Base-by-base conservation (phyloP, 2,797 vertebrate genomes). In the Halcyon chelicuti region DNA sequence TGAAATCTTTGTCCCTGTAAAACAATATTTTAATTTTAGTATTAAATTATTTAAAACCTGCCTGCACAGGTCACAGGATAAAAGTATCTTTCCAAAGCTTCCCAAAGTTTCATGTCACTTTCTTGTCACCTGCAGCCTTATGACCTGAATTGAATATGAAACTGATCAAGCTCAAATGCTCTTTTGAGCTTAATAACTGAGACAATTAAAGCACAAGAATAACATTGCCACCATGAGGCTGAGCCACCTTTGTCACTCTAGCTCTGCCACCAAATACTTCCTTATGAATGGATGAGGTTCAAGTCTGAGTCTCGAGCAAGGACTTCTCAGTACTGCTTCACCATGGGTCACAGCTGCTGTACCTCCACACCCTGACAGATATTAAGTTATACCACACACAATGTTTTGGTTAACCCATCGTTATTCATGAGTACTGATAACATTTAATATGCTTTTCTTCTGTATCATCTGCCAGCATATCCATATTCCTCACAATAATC, bases 221-320 rank as follows among this genome's bases (percentile, higher is more conserved):
- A 31, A 22, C 25, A 16, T 5, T 68, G 37, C 55, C 61, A 57
- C 16, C 14, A 7, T 12, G 26, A 42, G 19, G 20, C 23, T 63
- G 39, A 49, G 26, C 9, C 68, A 60, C 46, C 16, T 68, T 37
- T 40, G 58, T 20, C 12, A 62, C 3, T 73, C 6, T 20, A 57
- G 18, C 26, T 77, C 35, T 22, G 12, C 23, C 25, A 68, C 26
- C 37, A 87, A 65, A 40, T 3, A n/a, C 7, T 14, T 78, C 14
- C 3, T 14, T 8, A 28, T 7, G 26, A 82, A 42, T 3, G 12
- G 55, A 4, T 49, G 16, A 84, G 15, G 23, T 42, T 67, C 52
- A n/a, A 39, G 65, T 9, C 46, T 20, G 12, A 55, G 6, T 33
- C 60, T 70, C 0, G 0, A 76, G 49, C 55, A 49, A 42, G 19